Evolutionary conservation across 2,113 vertebrate genomes (phyloP).

Genomic region (Uropsilus gracilis): DNA sequence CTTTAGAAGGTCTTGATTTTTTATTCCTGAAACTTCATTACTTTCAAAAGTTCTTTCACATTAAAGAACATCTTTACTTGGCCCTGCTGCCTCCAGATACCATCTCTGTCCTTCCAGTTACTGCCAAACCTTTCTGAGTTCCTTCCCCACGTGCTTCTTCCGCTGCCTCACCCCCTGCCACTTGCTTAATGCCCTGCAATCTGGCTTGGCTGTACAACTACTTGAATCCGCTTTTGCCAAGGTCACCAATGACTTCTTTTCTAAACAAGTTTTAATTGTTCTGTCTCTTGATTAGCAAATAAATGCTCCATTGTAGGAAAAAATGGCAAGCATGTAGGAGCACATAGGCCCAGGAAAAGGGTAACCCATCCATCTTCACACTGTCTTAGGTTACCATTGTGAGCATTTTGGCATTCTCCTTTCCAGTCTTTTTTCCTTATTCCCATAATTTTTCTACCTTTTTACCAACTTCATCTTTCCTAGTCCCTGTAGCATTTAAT

Average conservation of each 20-base stretch:
- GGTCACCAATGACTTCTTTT: slow-evolving; percentile 68
- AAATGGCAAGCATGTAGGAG: neutral
- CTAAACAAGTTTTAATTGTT: slow-evolving; percentile 56
- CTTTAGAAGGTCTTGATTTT: slow-evolving; percentile 18
- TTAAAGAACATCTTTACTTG: slow-evolving; percentile 14
- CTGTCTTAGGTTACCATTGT: neutral
- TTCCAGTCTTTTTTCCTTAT: slow-evolving; percentile 59
- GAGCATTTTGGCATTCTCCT: neutral
- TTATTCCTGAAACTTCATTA: neutral
- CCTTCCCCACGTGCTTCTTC: neutral
- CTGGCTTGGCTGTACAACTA: slow-evolving; percentile 61
- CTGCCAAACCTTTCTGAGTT: slow-evolving; percentile 58
- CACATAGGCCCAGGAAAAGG: neutral
- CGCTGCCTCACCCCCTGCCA: slow-evolving; percentile 72
- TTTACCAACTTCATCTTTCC: neutral
- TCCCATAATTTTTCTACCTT: neutral
- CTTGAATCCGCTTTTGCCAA: slow-evolving; percentile 60
- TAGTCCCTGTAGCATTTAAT: neutral
- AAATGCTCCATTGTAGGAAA: slow-evolving; percentile 29
- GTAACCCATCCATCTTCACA: neutral
- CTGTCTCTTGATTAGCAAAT: slow-evolving; percentile 40
- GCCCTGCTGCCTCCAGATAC: slow-evolving; percentile 56
- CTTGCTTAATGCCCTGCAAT: slow-evolving; percentile 77
- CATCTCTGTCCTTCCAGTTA: slow-evolving; percentile 43
- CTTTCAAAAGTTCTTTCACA: slow-evolving; percentile 27